phyloP scores from a whole-genome alignment of 2,113 vertebrate genomes.

The Vanacampus margaritifer region DNA sequence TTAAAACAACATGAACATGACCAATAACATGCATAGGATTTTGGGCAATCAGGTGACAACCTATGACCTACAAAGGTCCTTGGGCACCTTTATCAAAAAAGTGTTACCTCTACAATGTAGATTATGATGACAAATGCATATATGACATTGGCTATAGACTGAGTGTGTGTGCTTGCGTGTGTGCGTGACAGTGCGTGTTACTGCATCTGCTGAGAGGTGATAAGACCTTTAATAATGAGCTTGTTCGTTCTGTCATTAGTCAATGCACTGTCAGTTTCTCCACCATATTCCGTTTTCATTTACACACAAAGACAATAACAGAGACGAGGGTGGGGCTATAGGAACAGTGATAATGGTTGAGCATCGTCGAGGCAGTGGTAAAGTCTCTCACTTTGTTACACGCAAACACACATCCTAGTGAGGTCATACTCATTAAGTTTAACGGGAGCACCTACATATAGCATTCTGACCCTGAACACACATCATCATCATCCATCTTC shows the following conservation, averaged over 20 bases:
- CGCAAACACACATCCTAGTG: slow-evolving; percentile 2
- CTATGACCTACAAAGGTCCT: slow-evolving; percentile 26
- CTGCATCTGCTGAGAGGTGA: slow-evolving; percentile 52
- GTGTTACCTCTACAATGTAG: slow-evolving; percentile 27
- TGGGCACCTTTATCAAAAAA: slow-evolving; percentile 27
- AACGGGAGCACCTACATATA: slow-evolving; percentile 17
- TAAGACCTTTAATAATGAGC: slow-evolving; percentile 60
- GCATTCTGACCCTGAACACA: slow-evolving; percentile 12
- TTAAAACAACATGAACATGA: background rate
- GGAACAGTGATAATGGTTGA: slow-evolving; percentile 23
- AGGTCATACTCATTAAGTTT: slow-evolving; percentile 13
- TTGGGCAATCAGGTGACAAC: slow-evolving; percentile 9
- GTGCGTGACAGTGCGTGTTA: slow-evolving; percentile 12
- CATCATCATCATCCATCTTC: slow-evolving; percentile 6
- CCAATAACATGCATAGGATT: no score
- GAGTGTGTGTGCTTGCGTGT: slow-evolving; percentile 15
- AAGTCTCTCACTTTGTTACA: background rate
- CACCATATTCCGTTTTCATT: slow-evolving; percentile 41
- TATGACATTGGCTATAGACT: background rate
- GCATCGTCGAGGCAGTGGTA: slow-evolving; percentile 12
- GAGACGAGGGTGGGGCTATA: slow-evolving; percentile 2
- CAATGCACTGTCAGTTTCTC: slow-evolving; percentile 48
- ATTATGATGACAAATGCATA: slow-evolving; percentile 43
- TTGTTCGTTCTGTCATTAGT: slow-evolving; percentile 58
- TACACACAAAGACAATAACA: slow-evolving; percentile 30